Base-by-base conservation (phyloP, 2,888 invertebrate species). In the Shargacucullia verbasci region DNA sequence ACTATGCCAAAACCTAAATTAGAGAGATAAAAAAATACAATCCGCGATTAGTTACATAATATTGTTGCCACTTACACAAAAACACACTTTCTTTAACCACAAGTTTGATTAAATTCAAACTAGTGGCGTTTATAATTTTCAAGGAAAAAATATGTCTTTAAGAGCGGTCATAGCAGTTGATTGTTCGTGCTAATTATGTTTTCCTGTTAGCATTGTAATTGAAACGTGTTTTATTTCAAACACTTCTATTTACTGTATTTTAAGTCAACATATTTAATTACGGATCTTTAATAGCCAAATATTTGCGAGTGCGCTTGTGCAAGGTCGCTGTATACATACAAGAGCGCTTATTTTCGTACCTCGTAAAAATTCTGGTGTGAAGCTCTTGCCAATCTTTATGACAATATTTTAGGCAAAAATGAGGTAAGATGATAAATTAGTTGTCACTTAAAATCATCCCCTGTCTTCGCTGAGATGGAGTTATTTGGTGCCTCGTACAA, bases 381-480 rank as follows among this genome's bases (percentile, higher is more conserved):
- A 15, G 31, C 47, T 29, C 7, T 55, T 58, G 57, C 35, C 57
- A 57, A 62, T 50, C 20, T 41, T 37, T 35, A 67, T 66, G 59
- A 33, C 33, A 40, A 31, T 39, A 11, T 44, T 44, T 44, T 15
- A 4, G n/a, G 10, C 31, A 33, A 31, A 14, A n/a, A n/a, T n/a
- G n/a, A n/a, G n/a, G n/a, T n/a, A n/a, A n/a, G n/a, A 31, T 59
- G 60, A 62, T 68, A 62, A 68, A 69, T 69, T 59, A 44, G 53
- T 15, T 58, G 69, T 59, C 69, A 54, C 14, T 44, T 53, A 29
- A 46, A 52, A 46, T 46, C 48, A 20, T 45, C 14, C 46, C 35
- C n/a, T 15, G 14, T 39, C 9, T 46, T 25, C 34, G n/a, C 35
- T 12, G 34, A 25, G 9, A 14, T 8, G 13, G 41, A 27, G 20